Percentiles rank a stretch among this genome's conserved stretches.
phyloP scores from a whole-genome alignment of 1,140 invertebrate species.

The Bombus picipes region DNA sequence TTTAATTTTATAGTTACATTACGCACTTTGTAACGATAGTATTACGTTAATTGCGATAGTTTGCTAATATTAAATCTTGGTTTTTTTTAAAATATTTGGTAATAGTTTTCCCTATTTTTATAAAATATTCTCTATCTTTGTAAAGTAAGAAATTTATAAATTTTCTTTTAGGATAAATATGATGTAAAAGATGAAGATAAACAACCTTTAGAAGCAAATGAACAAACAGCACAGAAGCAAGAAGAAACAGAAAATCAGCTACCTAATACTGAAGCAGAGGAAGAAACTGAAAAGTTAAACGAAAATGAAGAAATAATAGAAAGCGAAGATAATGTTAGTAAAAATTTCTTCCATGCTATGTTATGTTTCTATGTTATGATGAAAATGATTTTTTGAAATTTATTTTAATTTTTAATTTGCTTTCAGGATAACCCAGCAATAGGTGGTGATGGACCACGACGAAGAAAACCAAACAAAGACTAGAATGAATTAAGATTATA shows the following conservation, averaged over 20 bases:
- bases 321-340: constrained; percentile 66
- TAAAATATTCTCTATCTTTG: background rate
- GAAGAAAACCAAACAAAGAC: constrained; percentile 81
- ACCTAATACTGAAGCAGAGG: constrained; percentile 66
- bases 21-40: background rate
- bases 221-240: constrained; percentile 33
- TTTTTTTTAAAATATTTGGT: background rate
- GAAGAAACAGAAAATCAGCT: constrained; percentile 44
- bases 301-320: constrained; percentile 77
- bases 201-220: constrained; percentile 38
- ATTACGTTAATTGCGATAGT: background rate
- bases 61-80: background rate
- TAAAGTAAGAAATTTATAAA: background rate
- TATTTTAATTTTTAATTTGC: background rate
- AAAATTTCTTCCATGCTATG: background rate
- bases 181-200: constrained; percentile 76
- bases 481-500: constrained; percentile 60
- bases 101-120: background rate
- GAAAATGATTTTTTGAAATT: background rate
- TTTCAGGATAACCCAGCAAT: constrained; percentile 39
- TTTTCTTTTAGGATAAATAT: constrained; percentile 84
- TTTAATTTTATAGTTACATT: background rate
- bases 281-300: constrained; percentile 53
- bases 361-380: background rate
- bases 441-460: constrained; percentile 77